Evolutionary conservation across 2,797 vertebrate genomes (phyloP), one percentile per base, ranked within the genome.

Genomic region (Danio albolineatus): DNA sequence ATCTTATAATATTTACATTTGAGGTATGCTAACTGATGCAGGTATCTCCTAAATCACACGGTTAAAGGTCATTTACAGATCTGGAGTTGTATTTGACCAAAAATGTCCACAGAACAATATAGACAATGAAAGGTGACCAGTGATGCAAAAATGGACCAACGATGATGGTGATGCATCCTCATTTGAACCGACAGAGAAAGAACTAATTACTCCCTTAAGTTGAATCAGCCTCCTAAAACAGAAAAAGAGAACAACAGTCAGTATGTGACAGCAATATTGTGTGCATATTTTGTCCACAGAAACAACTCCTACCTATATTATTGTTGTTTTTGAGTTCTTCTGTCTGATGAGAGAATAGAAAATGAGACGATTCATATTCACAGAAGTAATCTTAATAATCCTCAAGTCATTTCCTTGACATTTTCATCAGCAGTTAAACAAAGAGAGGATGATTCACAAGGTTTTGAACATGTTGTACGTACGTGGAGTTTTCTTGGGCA

Each of bases 291-390:
- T 48, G 64, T 16, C 67, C 41, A n/a, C 21, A 36, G 7, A 53
- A 66, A 70, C 53, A 61, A 38, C 51, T 73, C 65, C 57, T 79
- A 92, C 91, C 88, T 90, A 16, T 51, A 10, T 89, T 88, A 93
- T 80, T 94, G 91, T 84, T 90, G 92, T 77, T 88, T 90, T 85
- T 88, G 89, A 82, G 87, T 87, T 93, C 90, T 91, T 92, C 89
- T 92, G 85, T 54, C 93, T 94, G 90, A 81, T 21, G 49, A 85
- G 65, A 85, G 19, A 81, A 17, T 43, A 8, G 36, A 4, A 39
- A 13, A 43, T 8, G n/a, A 0, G 1, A 57, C 10, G 14, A 43
- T 61, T 9, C 44, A 59, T 28, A 28, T 28, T 1, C 28, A 28
- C 28, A 28, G 28, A 28, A 28, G 3, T 28, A 28, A 28, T 28